Conservation (phyloP, 1,140 invertebrate genomes). For the Plutomurus gul region DNA sequence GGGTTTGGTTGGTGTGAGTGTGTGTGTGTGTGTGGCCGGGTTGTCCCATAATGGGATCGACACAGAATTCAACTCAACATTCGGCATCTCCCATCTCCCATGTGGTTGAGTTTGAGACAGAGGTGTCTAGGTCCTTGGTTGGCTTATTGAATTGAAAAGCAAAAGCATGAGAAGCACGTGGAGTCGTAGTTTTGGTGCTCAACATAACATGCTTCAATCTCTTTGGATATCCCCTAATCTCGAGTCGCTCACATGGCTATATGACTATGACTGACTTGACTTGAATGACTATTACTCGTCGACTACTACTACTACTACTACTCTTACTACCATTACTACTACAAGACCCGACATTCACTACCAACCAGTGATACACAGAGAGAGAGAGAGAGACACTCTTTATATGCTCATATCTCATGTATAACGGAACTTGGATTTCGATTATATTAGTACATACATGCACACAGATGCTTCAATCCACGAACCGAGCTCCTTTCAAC, state of each 20-base stretch:
- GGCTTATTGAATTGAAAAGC: conserved; percentile 14
- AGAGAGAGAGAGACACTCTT: background rate
- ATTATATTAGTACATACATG: background rate
- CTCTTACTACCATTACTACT: background rate
- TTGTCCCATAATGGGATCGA: conserved; percentile 5
- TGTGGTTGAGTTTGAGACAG: conserved; percentile 31
- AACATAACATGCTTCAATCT: conserved; percentile 44
- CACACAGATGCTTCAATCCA: background rate
- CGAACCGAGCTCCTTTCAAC: background rate
- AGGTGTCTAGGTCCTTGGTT: background rate
- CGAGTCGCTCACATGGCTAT: conserved; percentile 57
- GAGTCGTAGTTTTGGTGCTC: conserved; percentile 40
- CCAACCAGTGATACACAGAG: too few species aligned
- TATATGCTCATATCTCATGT: too few species aligned
- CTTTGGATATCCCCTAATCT: conserved; percentile 59
- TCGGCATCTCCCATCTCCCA: conserved; percentile 16
- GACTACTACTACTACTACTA: background rate
- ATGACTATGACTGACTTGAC: conserved; percentile 29
- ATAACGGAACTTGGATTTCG: background rate
- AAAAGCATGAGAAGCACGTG: conserved; percentile 46
- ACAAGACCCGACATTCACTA: too few species aligned
- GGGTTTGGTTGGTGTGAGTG: background rate
- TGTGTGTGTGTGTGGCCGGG: background rate
- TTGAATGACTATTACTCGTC: conserved; percentile 27
- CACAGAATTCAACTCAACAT: background rate